Conservation (phyloP, 2,888 invertebrate species). For the Eilema depressum region DNA sequence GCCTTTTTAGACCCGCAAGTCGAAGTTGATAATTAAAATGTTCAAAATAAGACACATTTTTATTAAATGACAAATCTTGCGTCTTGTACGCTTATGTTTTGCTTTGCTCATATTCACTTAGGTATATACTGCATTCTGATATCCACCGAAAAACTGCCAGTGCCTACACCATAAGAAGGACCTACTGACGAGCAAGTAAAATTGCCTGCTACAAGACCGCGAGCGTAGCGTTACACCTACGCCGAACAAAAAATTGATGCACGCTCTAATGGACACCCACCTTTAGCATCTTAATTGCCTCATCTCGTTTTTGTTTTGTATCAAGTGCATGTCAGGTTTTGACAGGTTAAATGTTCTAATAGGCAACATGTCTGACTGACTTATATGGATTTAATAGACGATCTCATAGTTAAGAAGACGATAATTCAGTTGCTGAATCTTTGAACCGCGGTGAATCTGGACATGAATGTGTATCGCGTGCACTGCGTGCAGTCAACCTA, state of each 20-base stretch:
- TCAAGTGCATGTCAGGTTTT: slow-evolving; percentile 11
- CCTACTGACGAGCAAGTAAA: not conserved
- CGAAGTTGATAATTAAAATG: too few species aligned
- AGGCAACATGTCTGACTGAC: not conserved
- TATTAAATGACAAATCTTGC: too few species aligned
- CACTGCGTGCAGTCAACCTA: too few species aligned
- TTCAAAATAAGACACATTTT: too few species aligned
- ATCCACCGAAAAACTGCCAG: not conserved
- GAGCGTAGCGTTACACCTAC: not conserved
- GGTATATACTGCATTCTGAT: too few species aligned
- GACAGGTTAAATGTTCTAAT: slow-evolving; percentile 9
- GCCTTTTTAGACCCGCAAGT: too few species aligned
- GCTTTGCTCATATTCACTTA: too few species aligned
- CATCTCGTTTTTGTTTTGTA: slow-evolving; percentile 5
- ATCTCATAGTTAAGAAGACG: not conserved
- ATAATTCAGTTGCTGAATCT: not conserved
- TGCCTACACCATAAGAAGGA: not conserved
- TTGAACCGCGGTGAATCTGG: not conserved
- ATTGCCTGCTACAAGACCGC: not conserved
- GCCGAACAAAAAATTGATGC: not conserved
- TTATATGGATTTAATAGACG: not conserved
- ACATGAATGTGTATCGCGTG: too few species aligned
- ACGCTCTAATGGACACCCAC: not conserved
- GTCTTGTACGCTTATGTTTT: too few species aligned
- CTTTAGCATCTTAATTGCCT: slow-evolving; percentile 3